phyloP scores from a whole-genome alignment of 2,113 vertebrate genomes.

The Conger conger region DNA sequence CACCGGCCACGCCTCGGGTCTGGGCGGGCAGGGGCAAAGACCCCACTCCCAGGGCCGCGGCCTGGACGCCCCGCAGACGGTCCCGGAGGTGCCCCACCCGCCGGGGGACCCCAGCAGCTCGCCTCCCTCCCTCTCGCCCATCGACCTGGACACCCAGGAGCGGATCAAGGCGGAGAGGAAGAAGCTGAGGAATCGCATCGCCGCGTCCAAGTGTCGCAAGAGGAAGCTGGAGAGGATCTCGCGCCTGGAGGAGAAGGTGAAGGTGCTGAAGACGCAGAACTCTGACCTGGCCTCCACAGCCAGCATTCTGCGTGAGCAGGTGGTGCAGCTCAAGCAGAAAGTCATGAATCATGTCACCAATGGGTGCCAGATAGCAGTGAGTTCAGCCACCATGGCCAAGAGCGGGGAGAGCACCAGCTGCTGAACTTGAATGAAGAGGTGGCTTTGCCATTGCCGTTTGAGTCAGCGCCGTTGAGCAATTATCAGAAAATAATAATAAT shows the following conservation, averaged over 20 bases:
- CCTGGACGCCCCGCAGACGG: constrained; percentile 64
- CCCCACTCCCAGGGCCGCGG: constrained; percentile 62
- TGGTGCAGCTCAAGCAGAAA: constrained; percentile 73
- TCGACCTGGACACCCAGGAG: constrained; percentile 73
- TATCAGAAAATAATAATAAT: constrained; percentile 1
- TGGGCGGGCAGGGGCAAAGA: constrained; percentile 79
- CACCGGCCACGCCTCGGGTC: constrained; percentile 49
- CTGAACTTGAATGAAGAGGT: constrained; percentile 32
- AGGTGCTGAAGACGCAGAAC: constrained; percentile 74
- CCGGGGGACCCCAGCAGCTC: constrained; percentile 50
- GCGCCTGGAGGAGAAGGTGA: constrained; percentile 74
- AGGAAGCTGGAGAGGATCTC: constrained; percentile 75
- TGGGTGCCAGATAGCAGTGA: constrained; percentile 68
- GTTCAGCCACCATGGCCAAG: constrained; percentile 41
- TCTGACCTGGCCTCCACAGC: constrained; percentile 74
- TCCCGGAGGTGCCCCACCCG: constrained; percentile 55
- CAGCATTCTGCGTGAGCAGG: constrained; percentile 70
- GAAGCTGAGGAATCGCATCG: constrained; percentile 73
- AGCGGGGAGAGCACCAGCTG: constrained; percentile 49
- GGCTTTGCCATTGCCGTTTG: constrained; percentile 7
- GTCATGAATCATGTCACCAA: constrained; percentile 74
- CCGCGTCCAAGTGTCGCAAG: constrained; percentile 75
- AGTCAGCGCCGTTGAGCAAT: background rate
- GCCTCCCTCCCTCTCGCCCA: constrained; percentile 67
- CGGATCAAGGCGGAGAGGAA: constrained; percentile 75